Evolutionary conservation across 2,888 invertebrate species (phyloP), one percentile per base, ranked within the genome.

Genomic region (Quadriops clusia): DNA sequence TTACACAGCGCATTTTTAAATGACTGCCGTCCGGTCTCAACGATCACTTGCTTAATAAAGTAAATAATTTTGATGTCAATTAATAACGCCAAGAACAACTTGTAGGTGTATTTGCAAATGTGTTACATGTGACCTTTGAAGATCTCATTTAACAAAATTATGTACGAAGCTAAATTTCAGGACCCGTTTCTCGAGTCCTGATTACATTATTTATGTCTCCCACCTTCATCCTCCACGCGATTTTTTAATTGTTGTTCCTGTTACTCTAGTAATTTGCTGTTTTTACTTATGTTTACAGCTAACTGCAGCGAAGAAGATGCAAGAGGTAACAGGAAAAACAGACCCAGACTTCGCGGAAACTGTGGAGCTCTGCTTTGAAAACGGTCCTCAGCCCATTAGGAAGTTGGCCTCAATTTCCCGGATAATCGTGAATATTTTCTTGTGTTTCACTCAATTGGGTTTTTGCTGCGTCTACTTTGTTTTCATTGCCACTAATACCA

Each of bases 401-500:
- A 65, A 64, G 13, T 68, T 75, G 48, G 72, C 83, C 0, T 61
- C 60, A 16, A 48, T 63, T 5, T 78, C 81, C 70, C 75, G 76
- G 63, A 67, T 65, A 17, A 48, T 77, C 33, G 85, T 94, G 37
- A 89, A 93, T 60, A 50, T 74, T 8, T 93, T 93, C 63, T 73
- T 97, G 31, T 85, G 90, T 58, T 67, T 93, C 33, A 95, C 95
- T n/a, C 97, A 97, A 63, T 67, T 97, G 37, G 97, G 97, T 36
- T 95, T 97, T 64, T 97, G 97, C 61, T 94, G 93, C 58, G 86
- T 95, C 15, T 97, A 97, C 62, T 84, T 94, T 49, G 86, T 95
- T 10, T 95, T 95, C 58, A 84, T 95, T 43, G 81, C 91, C 7
- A 77, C 78, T 38, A 93, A 89, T 57, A 57, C 87, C 37, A 70